These are phyloP conservation scores for Alouatta palliata DNA, from an alignment of 2,113 vertebrate species.

Conservation along the genomic window DNA sequence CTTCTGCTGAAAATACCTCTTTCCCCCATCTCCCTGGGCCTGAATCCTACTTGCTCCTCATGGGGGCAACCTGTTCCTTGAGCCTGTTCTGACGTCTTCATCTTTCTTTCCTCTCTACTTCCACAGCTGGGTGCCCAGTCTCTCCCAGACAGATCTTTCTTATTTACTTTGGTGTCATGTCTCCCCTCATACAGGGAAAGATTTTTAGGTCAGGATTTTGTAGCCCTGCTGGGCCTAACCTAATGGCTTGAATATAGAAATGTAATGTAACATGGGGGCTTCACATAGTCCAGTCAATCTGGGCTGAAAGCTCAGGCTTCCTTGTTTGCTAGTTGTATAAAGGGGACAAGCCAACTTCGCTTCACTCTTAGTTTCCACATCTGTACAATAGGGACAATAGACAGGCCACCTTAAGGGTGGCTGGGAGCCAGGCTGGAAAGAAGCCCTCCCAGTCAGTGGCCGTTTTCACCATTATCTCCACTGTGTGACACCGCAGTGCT, in stretches of 20 bases:
- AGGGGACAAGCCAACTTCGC: background rate
- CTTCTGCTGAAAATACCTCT: background rate
- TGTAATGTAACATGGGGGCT: background rate
- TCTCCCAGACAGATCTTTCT: background rate
- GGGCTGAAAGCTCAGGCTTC: no score
- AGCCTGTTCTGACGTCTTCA: background rate
- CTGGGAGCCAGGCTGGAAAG: background rate
- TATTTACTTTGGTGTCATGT: background rate
- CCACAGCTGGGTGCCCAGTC: background rate
- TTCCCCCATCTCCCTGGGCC: background rate
- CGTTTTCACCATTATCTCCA: background rate
- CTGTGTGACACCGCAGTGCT: background rate
- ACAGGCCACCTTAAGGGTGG: background rate
- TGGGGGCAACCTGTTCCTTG: background rate
- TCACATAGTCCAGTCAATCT: fast-evolving
- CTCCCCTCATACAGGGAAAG: background rate
- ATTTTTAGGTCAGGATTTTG: background rate
- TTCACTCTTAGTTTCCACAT: background rate
- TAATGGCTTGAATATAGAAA: background rate
- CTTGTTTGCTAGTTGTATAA: background rate
- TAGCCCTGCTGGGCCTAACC: background rate
- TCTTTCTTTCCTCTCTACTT: background rate
- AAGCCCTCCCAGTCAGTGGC: background rate
- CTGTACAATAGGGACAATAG: background rate
- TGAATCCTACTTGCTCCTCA: background rate